Evolutionary conservation across 2,888 invertebrate species (phyloP).

Genomic region (Sinopyrophorus schimmeli): DNA sequence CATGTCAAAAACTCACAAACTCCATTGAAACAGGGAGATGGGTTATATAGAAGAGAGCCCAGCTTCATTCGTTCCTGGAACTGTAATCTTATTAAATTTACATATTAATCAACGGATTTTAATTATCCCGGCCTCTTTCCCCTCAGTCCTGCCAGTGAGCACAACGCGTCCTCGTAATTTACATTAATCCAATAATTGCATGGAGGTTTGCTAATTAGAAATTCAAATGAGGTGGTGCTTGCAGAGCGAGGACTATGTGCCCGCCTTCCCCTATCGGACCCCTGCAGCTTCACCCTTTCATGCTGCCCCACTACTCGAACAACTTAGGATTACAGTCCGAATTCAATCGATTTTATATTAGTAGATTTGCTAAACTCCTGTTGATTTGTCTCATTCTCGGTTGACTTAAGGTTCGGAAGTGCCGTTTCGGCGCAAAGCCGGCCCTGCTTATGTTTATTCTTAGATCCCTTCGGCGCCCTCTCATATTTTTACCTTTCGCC

Average conservation of each 20-base stretch:
- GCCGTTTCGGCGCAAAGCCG: slow-evolving; percentile 17
- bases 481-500: slow-evolving; percentile 7
- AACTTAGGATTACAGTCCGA: slow-evolving; percentile 53
- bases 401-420: slow-evolving; percentile 24
- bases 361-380: slow-evolving; percentile 34
- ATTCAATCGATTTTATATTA: slow-evolving; percentile 55
- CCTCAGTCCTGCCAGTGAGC: slow-evolving; percentile 52
- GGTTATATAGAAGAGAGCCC: slow-evolving; percentile 40
- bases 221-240: slow-evolving; percentile 87
- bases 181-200: slow-evolving; percentile 94
- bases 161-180: slow-evolving; percentile 80
- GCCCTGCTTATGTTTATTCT: slow-evolving; percentile 13
- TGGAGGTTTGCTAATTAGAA: slow-evolving; percentile 91
- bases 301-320: slow-evolving; percentile 36
- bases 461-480: slow-evolving; percentile 4
- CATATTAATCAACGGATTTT: slow-evolving; percentile 98
- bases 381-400: slow-evolving; percentile 32
- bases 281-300: slow-evolving; percentile 44
- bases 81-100: slow-evolving; percentile 98
- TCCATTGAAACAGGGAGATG: slow-evolving; percentile 42
- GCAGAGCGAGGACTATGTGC: slow-evolving; percentile 57
- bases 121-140: slow-evolving; percentile 78
- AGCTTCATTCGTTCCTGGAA: slow-evolving; percentile 78
- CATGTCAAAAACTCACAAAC: slow-evolving; percentile 35
- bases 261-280: slow-evolving; percentile 43